phyloP scores from a whole-genome alignment of 2,113 vertebrate genomes.

The Amblyornis subalaris region DNA sequence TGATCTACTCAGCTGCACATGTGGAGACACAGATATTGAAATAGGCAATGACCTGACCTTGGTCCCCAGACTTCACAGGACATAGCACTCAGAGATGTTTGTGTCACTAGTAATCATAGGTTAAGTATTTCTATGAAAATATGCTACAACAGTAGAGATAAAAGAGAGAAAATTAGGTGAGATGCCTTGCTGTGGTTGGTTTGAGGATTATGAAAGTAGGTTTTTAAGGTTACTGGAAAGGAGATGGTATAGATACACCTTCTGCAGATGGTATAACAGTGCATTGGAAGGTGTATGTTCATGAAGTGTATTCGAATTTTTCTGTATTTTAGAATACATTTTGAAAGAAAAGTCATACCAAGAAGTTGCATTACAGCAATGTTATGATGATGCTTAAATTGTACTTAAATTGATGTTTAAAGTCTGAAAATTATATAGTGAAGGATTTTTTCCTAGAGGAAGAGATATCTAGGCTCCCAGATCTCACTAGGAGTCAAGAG shows the following conservation, averaged over 20 bases:
- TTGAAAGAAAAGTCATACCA: background rate
- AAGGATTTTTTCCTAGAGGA: background rate
- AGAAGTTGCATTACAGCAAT: background rate
- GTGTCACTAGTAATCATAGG: background rate
- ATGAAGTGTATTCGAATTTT: background rate
- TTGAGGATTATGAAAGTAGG: background rate
- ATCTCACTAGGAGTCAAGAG: background rate
- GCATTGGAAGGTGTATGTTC: background rate
- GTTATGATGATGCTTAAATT: background rate
- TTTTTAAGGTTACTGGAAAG: background rate
- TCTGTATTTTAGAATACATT: background rate
- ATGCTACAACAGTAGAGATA: background rate
- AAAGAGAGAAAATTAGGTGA: background rate
- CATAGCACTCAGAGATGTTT: background rate
- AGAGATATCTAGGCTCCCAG: background rate
- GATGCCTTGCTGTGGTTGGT: background rate
- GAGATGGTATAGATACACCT: background rate
- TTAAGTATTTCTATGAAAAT: background rate
- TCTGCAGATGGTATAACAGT: background rate
- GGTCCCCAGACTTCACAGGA: background rate
- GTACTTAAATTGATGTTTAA: background rate
- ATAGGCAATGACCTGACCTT: background rate
- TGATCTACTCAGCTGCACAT: background rate
- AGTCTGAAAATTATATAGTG: background rate
- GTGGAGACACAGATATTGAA: background rate